Evolutionary conservation across 2,113 vertebrate genomes (phyloP), one percentile per base, ranked within the genome.

Genomic region (Myxocyprinus asiaticus): DNA sequence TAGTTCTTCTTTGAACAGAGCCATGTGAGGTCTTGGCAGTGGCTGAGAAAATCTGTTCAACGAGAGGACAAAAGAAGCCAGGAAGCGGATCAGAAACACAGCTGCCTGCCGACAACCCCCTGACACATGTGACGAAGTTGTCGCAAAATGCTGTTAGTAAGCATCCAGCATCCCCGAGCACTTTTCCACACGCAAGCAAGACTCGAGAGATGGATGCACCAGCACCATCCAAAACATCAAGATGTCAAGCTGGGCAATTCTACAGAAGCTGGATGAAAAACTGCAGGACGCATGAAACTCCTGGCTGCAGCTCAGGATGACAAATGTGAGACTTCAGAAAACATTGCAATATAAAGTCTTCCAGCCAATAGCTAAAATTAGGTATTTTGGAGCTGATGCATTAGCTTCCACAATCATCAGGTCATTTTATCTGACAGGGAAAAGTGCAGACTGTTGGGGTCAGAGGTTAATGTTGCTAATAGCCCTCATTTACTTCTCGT

Each of bases 381-480:
- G 17, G 3, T 50, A 48, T 63, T 63, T 50, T n/a, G 7, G 56
- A 17, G 6, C 4, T 74, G 22, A 33, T 33, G 22, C 22, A 33
- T 33, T 33, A 33, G 22, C 22, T 33, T 33, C 22, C 22, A 33
- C 22, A 33, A 33, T 33, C 22, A 33, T 33, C 22, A 33, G 22
- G 22, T 33, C 22, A 33, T 33, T 33, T 33, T 33, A 33, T 33
- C 22, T 33, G 22, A 33, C 7, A 59, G 17, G 6, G 9, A 73
- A 12, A 47, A 61, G 55, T 43, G 42, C 8, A 12, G 45, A 33
- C 22, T 6, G 22, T 17, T 9, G 65, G 33, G 51, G 68, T 75
- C 63, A 43, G 22, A 74, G 69, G 55, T 56, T 78, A 78, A 78
- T 65, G 58, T 42, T 55, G 59, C 64, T 79, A 76, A 82, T 66